A percentile compares a stretch with the other conserved stretches of the same genome.
Evolutionary conservation across 2,113 vertebrate genomes (phyloP).

Genomic region (Montifringilla adamsi): DNA sequence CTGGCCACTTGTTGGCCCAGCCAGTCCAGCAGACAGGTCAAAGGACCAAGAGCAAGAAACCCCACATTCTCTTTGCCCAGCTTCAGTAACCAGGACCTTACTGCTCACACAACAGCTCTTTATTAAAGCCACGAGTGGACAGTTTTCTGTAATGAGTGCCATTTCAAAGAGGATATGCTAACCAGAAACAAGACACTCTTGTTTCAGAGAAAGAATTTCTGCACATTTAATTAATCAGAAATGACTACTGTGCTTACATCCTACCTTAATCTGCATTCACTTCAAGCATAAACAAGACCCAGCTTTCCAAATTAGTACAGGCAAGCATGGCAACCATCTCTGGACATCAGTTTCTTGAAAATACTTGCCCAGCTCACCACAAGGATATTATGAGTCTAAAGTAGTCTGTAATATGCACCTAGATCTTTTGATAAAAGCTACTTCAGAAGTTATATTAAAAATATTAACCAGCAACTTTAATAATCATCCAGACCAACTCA

Average conservation of each 20-base stretch:
- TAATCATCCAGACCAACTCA: neutral
- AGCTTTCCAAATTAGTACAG: conserved; percentile 44
- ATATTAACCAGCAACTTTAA: conserved; percentile 43
- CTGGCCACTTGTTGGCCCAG: neutral
- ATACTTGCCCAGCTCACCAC: conserved; percentile 60
- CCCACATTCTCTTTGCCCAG: neutral
- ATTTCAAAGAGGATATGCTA: conserved; percentile 65
- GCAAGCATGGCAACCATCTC: conserved; percentile 39
- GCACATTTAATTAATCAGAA: conserved; percentile 61
- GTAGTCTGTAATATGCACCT: conserved; percentile 38
- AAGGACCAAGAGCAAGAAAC: neutral
- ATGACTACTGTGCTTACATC: conserved; percentile 39
- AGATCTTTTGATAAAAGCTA: conserved; percentile 58
- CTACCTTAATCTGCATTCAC: conserved; percentile 59
- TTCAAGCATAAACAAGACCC: conserved; percentile 64
- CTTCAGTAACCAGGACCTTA: neutral
- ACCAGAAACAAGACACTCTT: conserved; percentile 60
- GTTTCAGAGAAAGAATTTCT: conserved; percentile 51
- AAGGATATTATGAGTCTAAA: conserved; percentile 48
- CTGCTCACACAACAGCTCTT: conserved; percentile 24
- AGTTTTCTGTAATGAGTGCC: conserved; percentile 38
- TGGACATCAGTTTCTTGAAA: conserved; percentile 64
- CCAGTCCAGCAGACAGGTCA: neutral
- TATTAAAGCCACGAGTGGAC: conserved; percentile 60
- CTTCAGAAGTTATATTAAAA: conserved; percentile 59